Percentiles rank a stretch among this genome's conserved stretches.
Conservation (phyloP, 2,113 vertebrate species). For the Gulo gulo region DNA sequence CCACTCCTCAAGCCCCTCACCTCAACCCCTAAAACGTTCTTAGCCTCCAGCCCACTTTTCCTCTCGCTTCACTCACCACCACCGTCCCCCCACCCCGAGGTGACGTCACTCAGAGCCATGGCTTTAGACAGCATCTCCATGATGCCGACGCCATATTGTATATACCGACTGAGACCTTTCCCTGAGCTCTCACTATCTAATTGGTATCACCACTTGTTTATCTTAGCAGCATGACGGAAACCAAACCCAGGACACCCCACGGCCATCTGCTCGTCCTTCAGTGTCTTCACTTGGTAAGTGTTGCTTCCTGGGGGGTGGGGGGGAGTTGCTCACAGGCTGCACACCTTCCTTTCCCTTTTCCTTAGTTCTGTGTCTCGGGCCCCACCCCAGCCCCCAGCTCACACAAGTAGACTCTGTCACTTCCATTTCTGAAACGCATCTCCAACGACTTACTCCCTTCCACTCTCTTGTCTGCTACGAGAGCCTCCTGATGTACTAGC, state of each 20-base stretch:
- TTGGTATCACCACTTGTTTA: too few species aligned
- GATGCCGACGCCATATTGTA: not conserved
- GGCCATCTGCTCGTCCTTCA: not conserved
- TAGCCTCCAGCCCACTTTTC: not conserved
- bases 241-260: not conserved
- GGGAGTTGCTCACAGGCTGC: not conserved
- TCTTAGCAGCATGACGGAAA: not conserved
- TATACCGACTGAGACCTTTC: not conserved
- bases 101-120: not conserved
- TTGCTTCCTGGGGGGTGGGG: not conserved
- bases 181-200: not conserved
- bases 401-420: not conserved
- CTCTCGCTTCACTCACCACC: not conserved
- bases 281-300: not conserved
- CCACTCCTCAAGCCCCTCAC: not conserved
- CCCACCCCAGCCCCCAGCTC: not conserved
- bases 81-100: rapidly evolving
- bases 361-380: not conserved
- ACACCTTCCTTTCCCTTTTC: not conserved
- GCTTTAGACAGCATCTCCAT: not conserved
- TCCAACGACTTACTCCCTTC: not conserved
- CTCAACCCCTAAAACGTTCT: not conserved
- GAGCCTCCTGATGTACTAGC: not conserved
- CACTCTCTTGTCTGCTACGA: not conserved
- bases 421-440: not conserved